Evolutionary conservation across 2,113 vertebrate genomes (phyloP), one percentile per base, ranked within the genome.

Genomic region (Thalassoma bifasciatum): DNA sequence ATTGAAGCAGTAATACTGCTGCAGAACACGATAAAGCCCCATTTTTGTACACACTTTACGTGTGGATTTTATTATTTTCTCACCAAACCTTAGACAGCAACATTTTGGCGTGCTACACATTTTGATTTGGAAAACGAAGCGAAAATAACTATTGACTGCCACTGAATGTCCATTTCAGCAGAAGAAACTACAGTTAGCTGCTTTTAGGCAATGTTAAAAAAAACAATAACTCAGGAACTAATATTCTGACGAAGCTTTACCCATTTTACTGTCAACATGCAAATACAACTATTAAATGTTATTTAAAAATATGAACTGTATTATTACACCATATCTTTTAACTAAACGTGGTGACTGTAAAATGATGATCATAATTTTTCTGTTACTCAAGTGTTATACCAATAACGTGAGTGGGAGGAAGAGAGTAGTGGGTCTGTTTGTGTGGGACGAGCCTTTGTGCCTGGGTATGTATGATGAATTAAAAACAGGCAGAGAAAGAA

Each of bases 371-470:
- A 40, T 61, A 26, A 60, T 30, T 14, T 22, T 21, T 66, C 54
- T 66, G 47, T 61, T 81, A 37, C 30, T 70, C 2, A 19, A 66
- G 53, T 67, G 51, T 67, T 52, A 26, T 17, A 58, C 23, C 42
- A 66, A 1, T 71, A 58, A 21, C 73, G 62, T 81, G 59, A 75
- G 79, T 79, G 61, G 54, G 75, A 77, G 73, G 23, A 1, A 4
- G 59, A 69, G 42, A 70, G 66, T 60, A 66, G 66, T 56, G 73
- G 73, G 61, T 75, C 59, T 76, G 81, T 85, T 50, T 81, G 76
- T 72, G 66, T 80, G 70, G 51, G 60, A 53, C 1, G 30, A 71
- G 72, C 66, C 52, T 52, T 72, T 72, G 26, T 83, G 67, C 66
- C 56, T 68, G 63, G 34, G 66, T 72, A 42, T 84, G 53, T 69